phyloP scores from a whole-genome alignment of 1,140 invertebrate species.

The Dinothrombium tinctorium region DNA sequence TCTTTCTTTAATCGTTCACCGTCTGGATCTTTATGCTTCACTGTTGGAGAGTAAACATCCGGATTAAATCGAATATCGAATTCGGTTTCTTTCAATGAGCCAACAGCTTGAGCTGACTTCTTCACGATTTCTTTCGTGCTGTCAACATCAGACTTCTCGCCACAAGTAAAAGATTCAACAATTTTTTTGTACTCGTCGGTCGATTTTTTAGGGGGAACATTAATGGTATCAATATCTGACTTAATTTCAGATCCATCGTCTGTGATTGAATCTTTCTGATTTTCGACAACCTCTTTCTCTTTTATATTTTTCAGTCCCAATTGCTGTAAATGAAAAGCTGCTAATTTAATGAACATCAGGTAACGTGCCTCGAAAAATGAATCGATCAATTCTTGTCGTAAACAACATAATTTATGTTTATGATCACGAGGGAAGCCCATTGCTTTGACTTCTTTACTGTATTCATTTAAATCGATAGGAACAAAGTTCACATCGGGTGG shows the following conservation, averaged over 20 bases:
- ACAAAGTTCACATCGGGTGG: conserved; percentile 86
- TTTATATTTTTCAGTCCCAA: conserved; percentile 35
- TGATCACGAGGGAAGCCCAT: conserved; percentile 82
- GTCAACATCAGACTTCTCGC: conserved; percentile 60
- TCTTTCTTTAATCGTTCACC: conserved; percentile 48
- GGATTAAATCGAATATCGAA: conserved; percentile 96
- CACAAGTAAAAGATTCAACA: conserved; percentile 53
- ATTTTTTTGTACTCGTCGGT: conserved; percentile 76
- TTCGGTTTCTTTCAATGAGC: conserved; percentile 44
- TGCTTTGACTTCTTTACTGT: conserved; percentile 57
- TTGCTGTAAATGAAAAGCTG: conserved; percentile 76
- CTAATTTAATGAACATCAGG: conserved; percentile 84
- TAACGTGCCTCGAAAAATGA: conserved; percentile 85
- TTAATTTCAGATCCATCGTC: conserved; percentile 6
- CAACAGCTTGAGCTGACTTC: conserved; percentile 62
- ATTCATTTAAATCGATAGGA: conserved; percentile 52
- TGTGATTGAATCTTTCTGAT: too few species aligned
- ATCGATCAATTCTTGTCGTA: conserved; percentile 88
- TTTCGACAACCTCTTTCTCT: conserved; percentile 18
- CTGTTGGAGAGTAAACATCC: conserved; percentile 83
- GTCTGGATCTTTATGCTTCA: conserved; percentile 47
- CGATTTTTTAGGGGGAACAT: too few species aligned
- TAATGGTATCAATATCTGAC: too few species aligned
- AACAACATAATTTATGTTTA: conserved; percentile 79
- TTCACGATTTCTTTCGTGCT: conserved; percentile 67